These are phyloP conservation scores for Dusona sp. DNA, from an alignment of 2,888 invertebrate genomes.

Conservation along the genomic window DNA sequence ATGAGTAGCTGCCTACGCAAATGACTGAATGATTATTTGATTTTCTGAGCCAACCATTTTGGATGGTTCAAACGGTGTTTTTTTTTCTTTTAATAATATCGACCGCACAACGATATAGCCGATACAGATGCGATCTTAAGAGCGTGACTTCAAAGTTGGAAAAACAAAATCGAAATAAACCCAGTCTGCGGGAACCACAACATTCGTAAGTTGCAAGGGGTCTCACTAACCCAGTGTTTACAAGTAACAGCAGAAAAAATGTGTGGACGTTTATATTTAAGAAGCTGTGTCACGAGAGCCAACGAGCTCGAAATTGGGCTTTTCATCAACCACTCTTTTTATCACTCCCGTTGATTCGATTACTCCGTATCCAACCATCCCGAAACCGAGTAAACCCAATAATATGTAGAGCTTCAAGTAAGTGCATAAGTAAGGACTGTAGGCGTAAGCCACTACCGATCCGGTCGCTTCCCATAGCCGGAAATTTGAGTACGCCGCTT, in stretches of 20 bases:
- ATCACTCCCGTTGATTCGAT: constrained; percentile 86
- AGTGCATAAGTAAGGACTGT: constrained; percentile 92
- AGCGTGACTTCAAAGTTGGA: neutral
- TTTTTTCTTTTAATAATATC: too few relatives aligned
- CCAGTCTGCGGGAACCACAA: neutral
- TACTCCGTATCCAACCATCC: constrained; percentile 90
- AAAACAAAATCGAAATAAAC: neutral
- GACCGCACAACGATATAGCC: too few relatives aligned
- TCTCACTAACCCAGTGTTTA: neutral
- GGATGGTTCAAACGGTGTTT: too few relatives aligned
- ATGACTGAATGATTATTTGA: too few relatives aligned
- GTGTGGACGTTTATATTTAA: neutral
- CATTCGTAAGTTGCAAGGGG: neutral
- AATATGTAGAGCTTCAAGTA: constrained; percentile 90
- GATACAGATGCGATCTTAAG: neutral
- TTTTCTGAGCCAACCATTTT: too few relatives aligned
- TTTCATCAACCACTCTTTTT: constrained; percentile 69
- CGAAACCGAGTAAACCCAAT: constrained; percentile 89
- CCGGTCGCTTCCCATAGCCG: constrained; percentile 96
- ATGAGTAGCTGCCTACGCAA: too few relatives aligned
- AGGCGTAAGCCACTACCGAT: constrained; percentile 93
- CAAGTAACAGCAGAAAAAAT: too few relatives aligned
- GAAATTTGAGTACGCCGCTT: constrained; percentile 97
- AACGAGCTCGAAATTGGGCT: constrained; percentile 81
- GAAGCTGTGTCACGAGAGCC: constrained; percentile 66